Evolutionary conservation across 1,140 invertebrate genomes (phyloP), one percentile per base, ranked within the genome.

Genomic region (Vanessa atalanta): DNA sequence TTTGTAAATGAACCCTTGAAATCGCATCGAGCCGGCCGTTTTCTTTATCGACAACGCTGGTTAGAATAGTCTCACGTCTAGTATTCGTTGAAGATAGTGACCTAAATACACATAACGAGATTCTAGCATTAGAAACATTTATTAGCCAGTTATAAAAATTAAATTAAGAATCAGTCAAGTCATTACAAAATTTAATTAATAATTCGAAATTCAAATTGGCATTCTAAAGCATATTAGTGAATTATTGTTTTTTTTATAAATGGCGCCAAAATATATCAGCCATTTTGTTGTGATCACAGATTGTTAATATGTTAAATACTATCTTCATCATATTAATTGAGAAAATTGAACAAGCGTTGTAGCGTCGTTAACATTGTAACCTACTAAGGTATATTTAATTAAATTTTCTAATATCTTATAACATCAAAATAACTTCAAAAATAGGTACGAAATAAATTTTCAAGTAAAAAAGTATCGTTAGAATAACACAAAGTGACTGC

Each of bases 41-140:
- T 71, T 67, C 72, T 73, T 68, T 73, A 68, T 67, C 65, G 26
- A 16, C 51, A 53, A 57, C 16, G 53, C 26, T 47, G 37, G 43
- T 47, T 47, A 65, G 53, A 73, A 73, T 73, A 68, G 74, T 76
- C 74, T 74, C 72, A 74, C 72, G 69, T 71, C 69, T 71, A 66
- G 68, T 20, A 47, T 65, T 43, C 37, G 37, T 43, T 66, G 69
- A 65, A 75, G 66, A 65, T 72, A 69, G 72, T 70, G 75, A 70
- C 75, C 70, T 73, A 70, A 72, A 77, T 77, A 72, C 14, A 23
- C 43, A 26, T 64, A 61, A 43, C 51, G 47, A 72, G 65, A 67
- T 60, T 43, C 47, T 67, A 67, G 48, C 55, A 55, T 37, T 65
- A 11, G 48, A 51, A 72, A 26, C 55, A 60, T 60, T 60, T 37